Conservation (phyloP, 2,888 invertebrate genomes). For the Xestia xanthographa region DNA sequence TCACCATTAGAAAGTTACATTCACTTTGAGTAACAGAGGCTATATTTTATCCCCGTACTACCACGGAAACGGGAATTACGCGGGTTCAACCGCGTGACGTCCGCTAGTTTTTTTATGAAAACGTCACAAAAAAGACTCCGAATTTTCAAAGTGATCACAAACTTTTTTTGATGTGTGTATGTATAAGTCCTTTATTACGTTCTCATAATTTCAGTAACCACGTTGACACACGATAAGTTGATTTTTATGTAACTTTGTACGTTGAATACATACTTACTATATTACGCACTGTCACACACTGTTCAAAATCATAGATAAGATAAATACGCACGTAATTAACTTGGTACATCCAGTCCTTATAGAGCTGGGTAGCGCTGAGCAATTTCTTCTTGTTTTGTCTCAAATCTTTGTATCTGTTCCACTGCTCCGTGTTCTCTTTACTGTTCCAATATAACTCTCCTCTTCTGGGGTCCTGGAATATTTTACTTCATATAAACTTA, state of each 20-base stretch:
- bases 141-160: too few species aligned
- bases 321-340: conserved; percentile 77
- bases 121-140: too few species aligned
- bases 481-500: neutral
- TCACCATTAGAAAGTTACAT: too few species aligned
- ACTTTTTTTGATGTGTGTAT: too few species aligned
- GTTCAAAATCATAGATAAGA: neutral
- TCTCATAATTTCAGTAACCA: neutral
- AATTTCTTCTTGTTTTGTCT: conserved; percentile 79
- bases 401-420: conserved; percentile 78
- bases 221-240: neutral
- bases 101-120: too few species aligned
- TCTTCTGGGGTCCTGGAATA: conserved; percentile 83
- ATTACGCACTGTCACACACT: neutral
- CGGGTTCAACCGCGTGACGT: too few species aligned
- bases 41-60: too few species aligned
- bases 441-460: conserved; percentile 82
- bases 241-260: neutral
- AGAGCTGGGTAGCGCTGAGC: conserved; percentile 73
- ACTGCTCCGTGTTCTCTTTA: conserved; percentile 84
- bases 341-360: conserved; percentile 79
- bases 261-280: neutral
- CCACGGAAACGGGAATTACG: too few species aligned
- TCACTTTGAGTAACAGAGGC: too few species aligned
- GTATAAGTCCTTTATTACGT: neutral